phyloP scores from a whole-genome alignment of 2,113 vertebrate species.

The Zosterops lateralis region DNA sequence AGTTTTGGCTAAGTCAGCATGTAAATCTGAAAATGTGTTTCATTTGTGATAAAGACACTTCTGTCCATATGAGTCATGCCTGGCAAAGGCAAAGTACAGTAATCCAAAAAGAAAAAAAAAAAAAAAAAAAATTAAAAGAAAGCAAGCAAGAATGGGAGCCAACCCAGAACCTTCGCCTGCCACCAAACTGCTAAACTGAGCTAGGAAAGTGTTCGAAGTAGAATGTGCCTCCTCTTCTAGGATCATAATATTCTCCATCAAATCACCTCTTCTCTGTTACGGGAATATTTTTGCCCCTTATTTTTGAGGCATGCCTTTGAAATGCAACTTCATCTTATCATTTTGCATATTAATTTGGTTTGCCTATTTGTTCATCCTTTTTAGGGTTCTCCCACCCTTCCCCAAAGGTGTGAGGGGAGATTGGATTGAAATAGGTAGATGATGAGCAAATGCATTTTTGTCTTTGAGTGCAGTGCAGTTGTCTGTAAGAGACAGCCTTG shows the following conservation, averaged over 20 bases:
- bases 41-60: not conserved
- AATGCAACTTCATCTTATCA: not conserved
- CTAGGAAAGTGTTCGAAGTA: not conserved
- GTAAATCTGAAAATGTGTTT: slow-evolving; percentile 19
- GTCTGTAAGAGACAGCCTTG: not conserved
- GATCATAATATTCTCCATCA: not conserved
- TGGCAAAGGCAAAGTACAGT: not conserved
- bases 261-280: not conserved
- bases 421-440: not conserved
- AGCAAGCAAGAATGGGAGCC: too few species aligned
- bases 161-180: too few species aligned
- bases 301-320: not conserved
- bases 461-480: not conserved
- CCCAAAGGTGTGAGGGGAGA: not conserved
- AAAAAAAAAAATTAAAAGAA: too few species aligned
- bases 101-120: not conserved
- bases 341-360: not conserved
- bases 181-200: too few species aligned
- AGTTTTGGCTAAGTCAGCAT: slow-evolving; percentile 9
- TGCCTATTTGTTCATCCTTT: not conserved
- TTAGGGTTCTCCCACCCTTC: not conserved
- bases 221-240: not conserved
- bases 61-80: not conserved
- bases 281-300: not conserved
- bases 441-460: not conserved